Evolutionary conservation across 2,113 vertebrate species (phyloP), one percentile per base, ranked within the genome.

Genomic region (Micronycteris hirsuta): DNA sequence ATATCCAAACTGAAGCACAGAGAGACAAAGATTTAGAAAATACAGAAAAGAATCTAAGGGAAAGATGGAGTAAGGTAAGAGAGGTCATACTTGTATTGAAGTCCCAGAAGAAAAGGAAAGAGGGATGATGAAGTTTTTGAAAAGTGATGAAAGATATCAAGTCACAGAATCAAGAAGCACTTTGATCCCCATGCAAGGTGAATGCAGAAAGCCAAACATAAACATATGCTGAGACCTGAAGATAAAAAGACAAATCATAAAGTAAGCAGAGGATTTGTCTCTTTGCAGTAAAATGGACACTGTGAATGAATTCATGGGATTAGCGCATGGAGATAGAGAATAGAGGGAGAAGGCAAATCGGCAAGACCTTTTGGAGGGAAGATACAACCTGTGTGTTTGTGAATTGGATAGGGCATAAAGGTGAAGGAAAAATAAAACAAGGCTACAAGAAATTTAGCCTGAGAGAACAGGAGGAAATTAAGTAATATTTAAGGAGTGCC

Each of bases 1-100:
- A 65, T 83, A 84, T 47, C 15, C 43, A 92, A 14, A 83, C 43
- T 77, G 20, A 89, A 36, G 56, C 43, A 86, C 41, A 86, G 52
- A 86, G 19, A 89, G 58, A 89, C 71, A 90, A 41, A 74, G 28
- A 11, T 87, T 91, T 77, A 54, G 49, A 86, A 96, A 90, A 93
- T 38, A 67, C 16, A 36, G 58, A 41, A 82, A 77, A 63, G 20
- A 85, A 74, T 95, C 17, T 52, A 86, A 43, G 65, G 80, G 28
- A 86, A 95, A 86, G 43, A 90, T 47, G 24, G 73, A 22, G 14
- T 58, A 38, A 92, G 33, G 15, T 61, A 33, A 68, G 56, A 47
- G 38, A 81, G 20, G 54, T 67, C 38, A 15, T 56, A 22, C n/a
- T 93, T 93, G 22, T 83, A 93, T 47, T 91, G 36, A 52, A 83